phyloP scores from a whole-genome alignment of 1,140 invertebrate species.

The Drosophila orena region DNA sequence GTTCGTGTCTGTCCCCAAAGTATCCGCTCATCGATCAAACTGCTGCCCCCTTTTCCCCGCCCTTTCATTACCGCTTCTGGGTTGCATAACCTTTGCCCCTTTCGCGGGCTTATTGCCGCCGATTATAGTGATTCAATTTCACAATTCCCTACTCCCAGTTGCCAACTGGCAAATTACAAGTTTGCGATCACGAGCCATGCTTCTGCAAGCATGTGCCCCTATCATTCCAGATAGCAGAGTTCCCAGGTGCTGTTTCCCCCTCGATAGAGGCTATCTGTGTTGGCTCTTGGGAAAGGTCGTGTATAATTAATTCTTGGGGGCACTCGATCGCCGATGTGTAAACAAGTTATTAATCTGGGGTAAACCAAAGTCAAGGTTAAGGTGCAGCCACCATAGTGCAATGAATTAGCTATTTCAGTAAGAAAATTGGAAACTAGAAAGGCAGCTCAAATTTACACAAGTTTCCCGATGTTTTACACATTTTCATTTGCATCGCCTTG shows the following conservation, averaged over 20 bases:
- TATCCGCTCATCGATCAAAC: slow-evolving; percentile 48
- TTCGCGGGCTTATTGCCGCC: slow-evolving; percentile 20
- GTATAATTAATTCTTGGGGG: slow-evolving; percentile 44
- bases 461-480: no score
- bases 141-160: neutral
- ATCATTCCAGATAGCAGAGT: slow-evolving; percentile 25
- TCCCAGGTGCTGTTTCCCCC: slow-evolving; percentile 20
- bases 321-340: slow-evolving; percentile 6
- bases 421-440: no score
- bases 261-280: slow-evolving; percentile 35
- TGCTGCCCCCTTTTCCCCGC: slow-evolving; percentile 1
- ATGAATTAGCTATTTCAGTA: no score
- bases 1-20: slow-evolving; percentile 21
- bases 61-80: slow-evolving; percentile 13
- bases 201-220: neutral
- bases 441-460: neutral
- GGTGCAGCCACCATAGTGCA: no score
- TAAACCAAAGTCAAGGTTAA: slow-evolving; percentile 25
- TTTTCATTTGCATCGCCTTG: neutral
- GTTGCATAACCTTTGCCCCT: slow-evolving; percentile 27
- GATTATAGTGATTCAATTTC: slow-evolving; percentile 20
- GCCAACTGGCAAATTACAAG: slow-evolving; percentile 44
- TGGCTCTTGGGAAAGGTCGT: slow-evolving; percentile 44
- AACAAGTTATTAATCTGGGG: slow-evolving; percentile 6
- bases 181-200: slow-evolving; percentile 43